phyloP scores from a whole-genome alignment of 1,140 invertebrate species.

The Propsilocerus akamusi region DNA sequence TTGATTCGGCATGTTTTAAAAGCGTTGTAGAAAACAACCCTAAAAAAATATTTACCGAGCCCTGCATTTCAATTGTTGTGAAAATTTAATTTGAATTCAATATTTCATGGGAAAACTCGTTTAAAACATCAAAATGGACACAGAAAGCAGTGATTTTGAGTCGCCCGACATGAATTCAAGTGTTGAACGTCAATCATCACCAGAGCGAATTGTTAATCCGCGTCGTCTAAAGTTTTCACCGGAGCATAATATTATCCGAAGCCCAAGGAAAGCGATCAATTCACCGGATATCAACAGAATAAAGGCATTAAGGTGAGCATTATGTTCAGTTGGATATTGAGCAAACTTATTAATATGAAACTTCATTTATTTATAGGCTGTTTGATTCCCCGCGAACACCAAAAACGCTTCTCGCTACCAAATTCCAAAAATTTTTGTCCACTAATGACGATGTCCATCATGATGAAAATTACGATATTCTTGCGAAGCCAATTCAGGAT shows the following conservation, averaged over 20 bases:
- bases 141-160: slow-evolving; percentile 1
- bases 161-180: slow-evolving; percentile 1
- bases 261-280: neutral
- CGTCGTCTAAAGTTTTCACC: neutral
- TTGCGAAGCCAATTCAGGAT: slow-evolving; percentile 30
- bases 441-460: neutral
- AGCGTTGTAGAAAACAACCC: too few relatives aligned
- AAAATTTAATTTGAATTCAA: too few relatives aligned
- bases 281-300: neutral
- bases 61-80: too few relatives aligned
- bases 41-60: too few relatives aligned
- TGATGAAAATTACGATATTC: slow-evolving; percentile 40
- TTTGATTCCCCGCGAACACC: slow-evolving; percentile 73
- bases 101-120: too few relatives aligned
- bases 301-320: neutral
- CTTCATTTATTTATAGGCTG: slow-evolving; percentile 29
- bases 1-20: too few relatives aligned
- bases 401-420: slow-evolving; percentile 32
- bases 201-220: neutral
- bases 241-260: too few relatives aligned
- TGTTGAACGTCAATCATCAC: neutral
- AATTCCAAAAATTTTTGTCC: neutral
- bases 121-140: neutral
- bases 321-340: neutral
- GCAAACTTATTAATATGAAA: neutral